Base-by-base conservation (phyloP, 2,797 vertebrate genomes). In the Sitta carolinensis region DNA sequence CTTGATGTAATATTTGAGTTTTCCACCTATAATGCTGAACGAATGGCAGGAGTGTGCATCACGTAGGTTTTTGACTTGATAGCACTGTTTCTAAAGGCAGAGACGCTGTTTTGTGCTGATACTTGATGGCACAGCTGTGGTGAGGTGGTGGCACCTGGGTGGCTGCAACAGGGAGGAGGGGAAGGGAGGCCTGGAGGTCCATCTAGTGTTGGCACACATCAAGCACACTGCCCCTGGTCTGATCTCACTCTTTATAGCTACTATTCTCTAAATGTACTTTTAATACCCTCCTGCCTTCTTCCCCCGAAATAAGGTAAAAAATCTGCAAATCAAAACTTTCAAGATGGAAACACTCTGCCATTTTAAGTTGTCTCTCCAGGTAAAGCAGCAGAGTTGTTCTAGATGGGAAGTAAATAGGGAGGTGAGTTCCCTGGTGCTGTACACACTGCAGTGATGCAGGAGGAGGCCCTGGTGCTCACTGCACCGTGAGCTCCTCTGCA, bases 161-260 rank as follows among this genome's bases (percentile, higher is more conserved):
- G 16, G 34, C 30, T 14, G 23, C 30, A 10, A 36, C 1, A 0
- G 0, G 1, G 14, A 30, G 45, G 23, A 8, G 19, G 9, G 4
- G 62, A 42, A n/a, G 42, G 75, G 82, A 70, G 43, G n/a, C 63
- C 54, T 75, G n/a, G 75, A 68, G 75, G 59, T 68, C 75, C 83
- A 34, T 16, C 75, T 30, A 16, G 67, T 19, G 32, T 55, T 16
- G 3, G 58, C 20, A 55, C 30, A 3, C 1, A 0, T 18, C 74
- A 36, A n/a, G 57, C 48, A 47, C 34, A 13, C 16, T 4, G 67
- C 58, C 12, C 29, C 58, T 40, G 29, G 7, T 19, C 68, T 26
- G 30, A 63, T 23, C 43, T 42, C 69, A 10, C 36, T 15, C 0
- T 45, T 45, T 40, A 32, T 11, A 48, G 26, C 8, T 40, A 9